Evolutionary conservation across 1,140 invertebrate genomes (phyloP), one percentile per base, ranked within the genome.

Genomic region (Drosophila persimilis): DNA sequence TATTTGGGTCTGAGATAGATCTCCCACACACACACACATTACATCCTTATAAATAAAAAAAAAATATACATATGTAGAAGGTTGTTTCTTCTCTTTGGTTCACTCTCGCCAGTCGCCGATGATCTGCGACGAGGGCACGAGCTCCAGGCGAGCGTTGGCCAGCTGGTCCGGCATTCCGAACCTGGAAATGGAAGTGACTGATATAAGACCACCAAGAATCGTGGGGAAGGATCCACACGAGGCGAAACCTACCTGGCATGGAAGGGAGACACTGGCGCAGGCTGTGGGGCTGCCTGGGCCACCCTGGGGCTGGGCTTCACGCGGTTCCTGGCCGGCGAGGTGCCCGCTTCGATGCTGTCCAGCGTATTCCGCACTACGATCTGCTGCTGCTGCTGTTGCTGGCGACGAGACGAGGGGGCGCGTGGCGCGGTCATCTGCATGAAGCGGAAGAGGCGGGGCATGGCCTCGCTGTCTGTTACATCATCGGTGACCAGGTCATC

Each of bases 51-150:
- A 13, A 39, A 39, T 39, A 39, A 4, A 13, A 39, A 39, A 39
- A 39, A 39, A 9, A 3, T 3, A 31, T 0, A 9, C 3, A 31
- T 31, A 31, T 2, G 3, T 31, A 11, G 15, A 2, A 6, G 4
- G 15, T 8, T 31, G 35, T 6, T 2, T 45, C 29, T 41, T 1
- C 20, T 20, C 13, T 35, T 26, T 31, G 46, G 43, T 41, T 73
- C 46, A 85, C 44, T 83, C 84, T 45, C 77, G 76, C 89, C 89
- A 90, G 46, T 90, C 63, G 48, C 89, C 86, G 9, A 89, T 73
- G 8, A 90, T 71, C 48, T 90, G 79, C 3, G 81, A 77, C 35
- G 89, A 90, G 20, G 89, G 89, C 59, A 90, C 85, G 63, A 90
- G 58, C n/a, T 89, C 80, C 15, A 90, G 64, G 0, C 73, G 89